A percentile compares a stretch with the other conserved stretches of the same genome.
phyloP scores from a whole-genome alignment of 2,797 vertebrate species.

The Chelonia mydas region DNA sequence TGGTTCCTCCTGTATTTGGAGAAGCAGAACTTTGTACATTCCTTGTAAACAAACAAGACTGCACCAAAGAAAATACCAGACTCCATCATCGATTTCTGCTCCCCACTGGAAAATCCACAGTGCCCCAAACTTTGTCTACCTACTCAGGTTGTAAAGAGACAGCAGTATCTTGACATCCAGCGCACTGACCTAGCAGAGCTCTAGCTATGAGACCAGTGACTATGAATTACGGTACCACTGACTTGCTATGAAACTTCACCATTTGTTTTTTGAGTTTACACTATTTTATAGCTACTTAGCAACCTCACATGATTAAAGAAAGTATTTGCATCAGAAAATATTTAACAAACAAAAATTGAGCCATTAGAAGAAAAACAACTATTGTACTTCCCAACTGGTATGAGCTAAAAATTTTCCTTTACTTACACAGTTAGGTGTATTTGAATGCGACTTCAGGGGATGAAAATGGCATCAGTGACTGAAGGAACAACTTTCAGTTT shows the following conservation, averaged over 20 bases:
- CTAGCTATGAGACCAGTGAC: background rate
- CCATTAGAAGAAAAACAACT: background rate
- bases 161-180: background rate
- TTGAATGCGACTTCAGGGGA: conserved; percentile 12
- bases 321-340: background rate
- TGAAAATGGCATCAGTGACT: background rate
- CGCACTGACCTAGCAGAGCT: background rate
- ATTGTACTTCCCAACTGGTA: conserved; percentile 15
- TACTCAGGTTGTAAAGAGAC: background rate
- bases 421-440: background rate
- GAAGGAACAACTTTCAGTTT: conserved; percentile 16
- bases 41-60: background rate
- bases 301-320: background rate
- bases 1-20: background rate
- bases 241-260: background rate
- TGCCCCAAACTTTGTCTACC: background rate
- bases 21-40: background rate
- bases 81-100: background rate
- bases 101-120: background rate
- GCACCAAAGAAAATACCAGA: background rate
- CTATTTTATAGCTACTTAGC: background rate
- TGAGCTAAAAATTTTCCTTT: background rate
- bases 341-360: background rate
- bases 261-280: background rate
- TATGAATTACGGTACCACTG: background rate